Conservation (phyloP, 2,888 invertebrate species). For the Drosophila nigricruria region DNA sequence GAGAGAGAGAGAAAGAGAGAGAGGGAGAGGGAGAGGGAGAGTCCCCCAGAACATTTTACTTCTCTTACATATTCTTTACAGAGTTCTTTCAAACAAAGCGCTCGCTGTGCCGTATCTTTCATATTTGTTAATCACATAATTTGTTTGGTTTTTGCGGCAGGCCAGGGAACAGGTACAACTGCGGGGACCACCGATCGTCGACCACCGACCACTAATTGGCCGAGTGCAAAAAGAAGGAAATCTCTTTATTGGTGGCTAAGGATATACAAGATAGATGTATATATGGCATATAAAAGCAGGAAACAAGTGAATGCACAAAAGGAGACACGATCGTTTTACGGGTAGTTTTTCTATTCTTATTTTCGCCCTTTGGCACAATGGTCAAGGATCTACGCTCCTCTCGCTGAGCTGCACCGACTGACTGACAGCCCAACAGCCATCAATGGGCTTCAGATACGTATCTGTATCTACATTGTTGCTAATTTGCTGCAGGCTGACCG, state of each 20-base stretch:
- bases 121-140: conserved; percentile 73
- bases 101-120: conserved; percentile 48
- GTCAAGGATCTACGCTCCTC: conserved; percentile 66
- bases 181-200: conserved; percentile 40
- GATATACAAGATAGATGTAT: conserved; percentile 20
- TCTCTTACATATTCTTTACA: background rate
- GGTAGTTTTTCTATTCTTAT: conserved; percentile 27
- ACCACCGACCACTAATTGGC: conserved; percentile 67
- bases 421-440: conserved; percentile 35
- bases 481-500: conserved; percentile 69
- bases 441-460: conserved; percentile 15
- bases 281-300: conserved; percentile 43
- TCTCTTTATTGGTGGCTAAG: conserved; percentile 68
- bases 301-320: conserved; percentile 57
- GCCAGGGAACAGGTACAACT: conserved; percentile 50
- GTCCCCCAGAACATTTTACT: background rate
- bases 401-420: conserved; percentile 43
- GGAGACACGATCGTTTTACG: conserved; percentile 35
- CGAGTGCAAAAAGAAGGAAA: conserved; percentile 55
- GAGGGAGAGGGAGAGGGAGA: background rate
- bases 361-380: conserved; percentile 51
- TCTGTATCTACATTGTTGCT: conserved; percentile 62
- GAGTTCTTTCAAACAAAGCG: conserved; percentile 39
- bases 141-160: conserved; percentile 64
- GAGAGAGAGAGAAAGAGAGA: background rate